These are phyloP conservation scores for Coremacera marginata DNA, from an alignment of 2,888 invertebrate genomes.

Conservation along the genomic window DNA sequence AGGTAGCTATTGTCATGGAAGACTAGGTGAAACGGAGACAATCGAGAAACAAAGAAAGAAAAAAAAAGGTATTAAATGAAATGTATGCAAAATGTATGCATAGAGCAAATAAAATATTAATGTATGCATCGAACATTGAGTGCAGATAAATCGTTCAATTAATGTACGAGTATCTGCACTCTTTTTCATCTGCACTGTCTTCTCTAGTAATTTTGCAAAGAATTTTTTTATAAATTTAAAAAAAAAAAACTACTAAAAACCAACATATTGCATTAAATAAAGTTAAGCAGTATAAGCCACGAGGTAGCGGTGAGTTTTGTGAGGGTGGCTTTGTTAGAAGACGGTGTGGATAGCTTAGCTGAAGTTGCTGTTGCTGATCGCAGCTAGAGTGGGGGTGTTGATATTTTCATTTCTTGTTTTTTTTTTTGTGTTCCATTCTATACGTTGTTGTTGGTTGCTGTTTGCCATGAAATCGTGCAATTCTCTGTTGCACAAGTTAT, in stretches of 20 bases:
- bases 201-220: no score
- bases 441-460: background rate
- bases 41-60: background rate
- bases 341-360: background rate
- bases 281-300: no score
- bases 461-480: background rate
- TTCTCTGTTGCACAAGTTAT: background rate
- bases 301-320: background rate
- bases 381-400: background rate
- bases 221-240: no score
- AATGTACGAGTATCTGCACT: background rate
- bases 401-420: no score
- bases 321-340: no score
- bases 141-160: background rate
- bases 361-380: background rate
- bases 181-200: background rate
- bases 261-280: no score
- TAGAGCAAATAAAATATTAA: conserved; percentile 7
- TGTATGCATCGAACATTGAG: background rate
- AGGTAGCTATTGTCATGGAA: background rate
- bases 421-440: no score
- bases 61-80: no score
- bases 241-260: no score
- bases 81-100: background rate
- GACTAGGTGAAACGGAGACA: background rate